These are phyloP conservation scores for Rhopilema esculentum DNA, from an alignment of 30 jellyfish, hydroid and myxozoan genomes.

Conservation along the genomic window DNA sequence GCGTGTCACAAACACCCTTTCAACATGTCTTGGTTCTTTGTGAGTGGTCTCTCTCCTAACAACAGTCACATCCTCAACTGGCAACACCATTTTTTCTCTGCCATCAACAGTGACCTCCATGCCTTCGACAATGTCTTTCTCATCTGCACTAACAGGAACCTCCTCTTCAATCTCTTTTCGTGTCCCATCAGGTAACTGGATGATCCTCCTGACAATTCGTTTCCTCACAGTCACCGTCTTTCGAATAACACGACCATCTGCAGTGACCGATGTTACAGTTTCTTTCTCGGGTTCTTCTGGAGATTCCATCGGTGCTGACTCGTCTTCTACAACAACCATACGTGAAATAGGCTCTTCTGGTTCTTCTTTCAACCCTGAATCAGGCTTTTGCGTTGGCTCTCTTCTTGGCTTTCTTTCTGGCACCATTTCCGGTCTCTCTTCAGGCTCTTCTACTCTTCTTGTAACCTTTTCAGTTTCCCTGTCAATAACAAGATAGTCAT, in stretches of 20 bases:
- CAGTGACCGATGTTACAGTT: slow-evolving; percentile 17
- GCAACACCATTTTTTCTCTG: neutral
- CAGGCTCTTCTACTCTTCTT: slow-evolving; percentile 49
- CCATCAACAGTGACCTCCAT: slow-evolving; percentile 22
- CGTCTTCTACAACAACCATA: neutral
- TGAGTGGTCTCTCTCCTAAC: neutral
- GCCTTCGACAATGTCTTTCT: slow-evolving; percentile 30
- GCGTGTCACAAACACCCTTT: slow-evolving; percentile 76
- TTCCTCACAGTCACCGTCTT: slow-evolving; percentile 67
- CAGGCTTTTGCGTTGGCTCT: slow-evolving; percentile 26
- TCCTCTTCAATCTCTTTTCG: slow-evolving; percentile 77
- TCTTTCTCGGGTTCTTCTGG: slow-evolving; percentile 14
- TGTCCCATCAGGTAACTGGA: slow-evolving; percentile 77
- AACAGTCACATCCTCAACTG: neutral
- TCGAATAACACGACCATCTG: slow-evolving; percentile 67
- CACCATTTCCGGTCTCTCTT: slow-evolving; percentile 6
- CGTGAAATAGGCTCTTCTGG: slow-evolving; percentile 8
- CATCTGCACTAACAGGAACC: slow-evolving; percentile 69
- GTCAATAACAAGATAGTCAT: slow-evolving; percentile 30
- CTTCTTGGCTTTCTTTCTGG: slow-evolving; percentile 1
- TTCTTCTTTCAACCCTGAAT: slow-evolving; percentile 4
- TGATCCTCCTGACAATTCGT: slow-evolving; percentile 57
- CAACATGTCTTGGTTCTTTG: slow-evolving; percentile 77
- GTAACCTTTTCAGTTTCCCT: slow-evolving; percentile 48
- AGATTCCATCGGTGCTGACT: neutral